A percentile compares a stretch with the other conserved stretches of the same genome.
These are phyloP conservation scores for Chloroclysta siterata DNA, from an alignment of 2,888 invertebrate genomes.

Conservation along the genomic window DNA sequence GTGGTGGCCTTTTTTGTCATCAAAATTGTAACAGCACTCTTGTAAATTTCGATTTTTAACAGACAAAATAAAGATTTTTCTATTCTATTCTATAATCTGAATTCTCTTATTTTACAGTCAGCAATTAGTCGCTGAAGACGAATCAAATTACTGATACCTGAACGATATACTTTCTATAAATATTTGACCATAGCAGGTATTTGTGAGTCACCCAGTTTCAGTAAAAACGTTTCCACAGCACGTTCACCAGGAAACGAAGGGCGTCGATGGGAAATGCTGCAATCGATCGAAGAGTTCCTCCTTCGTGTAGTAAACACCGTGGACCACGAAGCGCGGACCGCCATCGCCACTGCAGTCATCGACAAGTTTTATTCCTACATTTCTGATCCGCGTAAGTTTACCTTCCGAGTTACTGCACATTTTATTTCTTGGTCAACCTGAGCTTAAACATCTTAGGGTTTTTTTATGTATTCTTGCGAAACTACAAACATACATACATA, in stretches of 20 bases:
- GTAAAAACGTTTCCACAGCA: constrained; percentile 9
- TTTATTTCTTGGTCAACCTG: background rate
- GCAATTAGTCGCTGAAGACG: no score
- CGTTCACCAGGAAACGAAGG: constrained; percentile 33
- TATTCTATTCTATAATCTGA: no score
- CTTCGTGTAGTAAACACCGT: constrained; percentile 61
- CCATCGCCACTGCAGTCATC: constrained; percentile 82
- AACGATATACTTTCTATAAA: no score
- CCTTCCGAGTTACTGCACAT: background rate
- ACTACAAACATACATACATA: no score
- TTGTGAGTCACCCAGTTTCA: background rate
- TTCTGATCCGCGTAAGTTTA: constrained; percentile 80
- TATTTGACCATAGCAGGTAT: no score
- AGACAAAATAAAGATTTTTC: no score
- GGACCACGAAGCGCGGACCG: constrained; percentile 64
- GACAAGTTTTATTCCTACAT: constrained; percentile 86
- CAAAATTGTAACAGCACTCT: no score
- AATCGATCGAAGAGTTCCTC: constrained; percentile 68
- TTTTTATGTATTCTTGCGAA: no score
- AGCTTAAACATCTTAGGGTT: background rate
- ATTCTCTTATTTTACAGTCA: no score
- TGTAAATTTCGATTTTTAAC: no score
- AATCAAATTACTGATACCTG: no score
- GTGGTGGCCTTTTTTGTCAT: no score
- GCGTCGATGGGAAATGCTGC: constrained; percentile 63